These are phyloP conservation scores for Cheirogaleus major DNA, from an alignment of 2,797 vertebrate species.

Conservation along the genomic window DNA sequence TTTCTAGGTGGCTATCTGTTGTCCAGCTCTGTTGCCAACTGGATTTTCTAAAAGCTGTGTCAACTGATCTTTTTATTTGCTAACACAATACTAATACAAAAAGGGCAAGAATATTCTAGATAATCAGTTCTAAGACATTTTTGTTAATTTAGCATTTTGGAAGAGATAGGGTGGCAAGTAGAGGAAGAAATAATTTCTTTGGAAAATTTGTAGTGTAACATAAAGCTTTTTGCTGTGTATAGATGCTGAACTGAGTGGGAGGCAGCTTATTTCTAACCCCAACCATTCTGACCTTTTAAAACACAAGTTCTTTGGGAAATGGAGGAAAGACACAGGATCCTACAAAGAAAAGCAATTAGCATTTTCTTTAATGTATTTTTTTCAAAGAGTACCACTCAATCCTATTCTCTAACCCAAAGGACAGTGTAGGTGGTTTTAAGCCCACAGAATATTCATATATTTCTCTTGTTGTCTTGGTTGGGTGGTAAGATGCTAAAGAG, in stretches of 20 bases:
- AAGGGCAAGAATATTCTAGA: background rate
- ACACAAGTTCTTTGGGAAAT: background rate
- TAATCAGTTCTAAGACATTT: background rate
- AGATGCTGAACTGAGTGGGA: background rate
- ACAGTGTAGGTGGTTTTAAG: background rate
- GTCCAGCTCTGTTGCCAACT: conserved; percentile 21
- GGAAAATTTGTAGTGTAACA: background rate
- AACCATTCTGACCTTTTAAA: background rate
- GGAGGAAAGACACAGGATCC: background rate
- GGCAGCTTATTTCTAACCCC: background rate
- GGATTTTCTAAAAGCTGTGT: background rate
- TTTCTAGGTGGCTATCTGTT: conserved; percentile 39
- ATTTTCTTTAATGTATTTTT: conserved; percentile 30
- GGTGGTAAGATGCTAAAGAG: background rate
- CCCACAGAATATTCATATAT: background rate
- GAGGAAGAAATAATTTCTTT: background rate
- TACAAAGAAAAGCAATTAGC: background rate
- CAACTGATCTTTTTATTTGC: background rate
- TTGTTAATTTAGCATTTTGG: background rate
- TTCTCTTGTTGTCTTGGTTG: background rate
- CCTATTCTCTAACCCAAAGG: background rate
- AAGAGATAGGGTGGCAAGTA: background rate
- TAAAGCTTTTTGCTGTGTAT: background rate
- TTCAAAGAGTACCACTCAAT: background rate
- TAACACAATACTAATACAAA: background rate